These are phyloP conservation scores for Ceratina australensis DNA, from an alignment of 1,140 invertebrate genomes.

Conservation along the genomic window DNA sequence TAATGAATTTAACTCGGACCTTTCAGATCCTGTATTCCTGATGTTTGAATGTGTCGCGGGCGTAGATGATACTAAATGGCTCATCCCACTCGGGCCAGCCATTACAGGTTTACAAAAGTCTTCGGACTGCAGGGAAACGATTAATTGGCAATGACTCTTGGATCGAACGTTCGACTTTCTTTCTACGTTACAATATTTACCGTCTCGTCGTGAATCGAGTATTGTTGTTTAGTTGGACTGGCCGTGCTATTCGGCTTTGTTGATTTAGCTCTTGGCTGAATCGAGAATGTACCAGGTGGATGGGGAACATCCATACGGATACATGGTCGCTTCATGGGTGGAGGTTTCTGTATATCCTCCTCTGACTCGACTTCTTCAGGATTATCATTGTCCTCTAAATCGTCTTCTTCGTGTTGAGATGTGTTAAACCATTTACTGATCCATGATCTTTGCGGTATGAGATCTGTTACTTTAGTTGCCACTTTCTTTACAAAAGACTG, in stretches of 20 bases:
- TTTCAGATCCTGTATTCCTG: conserved; percentile 57
- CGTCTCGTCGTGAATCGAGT: conserved; percentile 54
- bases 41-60: conserved; percentile 66
- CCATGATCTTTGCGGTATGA: conserved; percentile 76
- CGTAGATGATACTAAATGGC: conserved; percentile 72
- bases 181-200: conserved; percentile 49
- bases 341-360: conserved; percentile 67
- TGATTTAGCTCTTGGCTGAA: conserved; percentile 64
- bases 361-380: conserved; percentile 62
- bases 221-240: conserved; percentile 62
- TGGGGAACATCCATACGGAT: conserved; percentile 76
- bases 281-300: conserved; percentile 76
- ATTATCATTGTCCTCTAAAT: conserved; percentile 56
- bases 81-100: conserved; percentile 68
- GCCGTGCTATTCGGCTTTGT: conserved; percentile 40
- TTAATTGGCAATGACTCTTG: background rate
- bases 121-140: conserved; percentile 61
- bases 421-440: conserved; percentile 78
- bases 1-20: conserved; percentile 68
- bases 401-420: conserved; percentile 67
- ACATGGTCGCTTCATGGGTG: conserved; percentile 73
- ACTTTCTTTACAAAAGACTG: conserved; percentile 79
- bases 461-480: conserved; percentile 75
- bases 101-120: conserved; percentile 69
- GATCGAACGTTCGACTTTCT: background rate